Evolutionary conservation across 23 tunicate species (phyloP), one percentile per base, ranked within the genome.

Genomic region (Phallusia fumigata): DNA sequence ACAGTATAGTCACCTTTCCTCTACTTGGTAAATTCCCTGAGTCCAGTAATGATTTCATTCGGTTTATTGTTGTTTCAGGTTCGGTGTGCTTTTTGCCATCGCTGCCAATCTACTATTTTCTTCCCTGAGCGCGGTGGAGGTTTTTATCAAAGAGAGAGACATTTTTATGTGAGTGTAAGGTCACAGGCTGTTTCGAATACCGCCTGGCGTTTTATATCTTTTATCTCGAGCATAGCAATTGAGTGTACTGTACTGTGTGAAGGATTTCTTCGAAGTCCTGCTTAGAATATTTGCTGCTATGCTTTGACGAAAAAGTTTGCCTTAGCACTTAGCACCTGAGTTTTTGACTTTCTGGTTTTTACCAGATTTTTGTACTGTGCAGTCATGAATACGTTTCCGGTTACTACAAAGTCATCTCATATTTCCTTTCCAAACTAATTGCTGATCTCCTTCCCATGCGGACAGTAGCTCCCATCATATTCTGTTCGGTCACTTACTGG

Each of bases 381-480:
- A 87, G 86, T 36, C 90, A 87, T 44, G 97, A 92, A 44, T 87
- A 92, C 65, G 87, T 92, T 26, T 92, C 97, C 19, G 98, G 98
- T 22, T 94, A 94, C 45, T 94, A 94, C 82, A 88, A 86, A 35
- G 90, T 94, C 30, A 85, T 94, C 49, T 53, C 98, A 0, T 94
- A 94, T 73, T 94, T 94, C 73, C 85, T 86, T 18, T 79, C 98
- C 44, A 89, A 89, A 64, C 83, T 94, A 31, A 65, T 83, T 22
- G 98, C 98, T 1, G 98, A 94, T 86, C 89, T 94, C 0, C 85
- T 94, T 33, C 98, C 98, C 33, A 85, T 94, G 88, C 65, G 98
- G 36, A 94, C 98, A 31, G 79, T 94, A 35, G 85, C 91, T 33
- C 98, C 98, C 28, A 79, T 94, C 31, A 87, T 89, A 45, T 94